Base-by-base conservation (phyloP, 2,888 invertebrate genomes). In the Serripes groenlandicus region DNA sequence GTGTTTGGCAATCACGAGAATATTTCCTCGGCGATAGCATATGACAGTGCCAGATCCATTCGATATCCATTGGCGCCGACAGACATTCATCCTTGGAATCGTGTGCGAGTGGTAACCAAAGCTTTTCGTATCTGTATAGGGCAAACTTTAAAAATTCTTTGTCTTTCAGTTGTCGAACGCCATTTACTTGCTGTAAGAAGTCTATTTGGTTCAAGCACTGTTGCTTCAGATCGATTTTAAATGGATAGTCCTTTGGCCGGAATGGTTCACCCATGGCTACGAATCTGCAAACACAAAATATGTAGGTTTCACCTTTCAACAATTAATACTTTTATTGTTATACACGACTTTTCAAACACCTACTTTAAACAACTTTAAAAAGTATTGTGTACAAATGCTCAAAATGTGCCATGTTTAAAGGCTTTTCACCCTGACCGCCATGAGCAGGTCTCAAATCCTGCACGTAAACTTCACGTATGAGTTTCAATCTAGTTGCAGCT, bases 31-130 rank as follows among this genome's bases (percentile, higher is more conserved):
- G 94, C 0, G 93, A 91, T 74, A 94, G 86, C 91, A 94, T 90
- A 81, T 94, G 94, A 54, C 94, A 94, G 85, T 95, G 95, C 95
- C 95, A 95, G 7, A 95, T 92, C 95, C 95, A 95, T n/a, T n/a
- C n/a, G n/a, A n/a, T 94, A 85, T 95, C 95, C 37, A 95, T 80
- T 3, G 95, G 95, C 3, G 95, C 95, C 21, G 94, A 93, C 18
- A 95, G 87, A 30, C 92, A 91, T 30, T 91, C 85, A 21, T 90
- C 90, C 0, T 76, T 85, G 58, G 90, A 80, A 64, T 90, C 87
- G 9, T 93, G 94, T 72, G 94, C 94, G 79, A 95, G 90, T 3
- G 95, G 95, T 54, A 95, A 91, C 95, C 95, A 95, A 73, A 90
- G 92, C 21, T 85, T 89, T 84, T 95, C 95, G 87, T 95, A 95